These are phyloP conservation scores for Digitonthophagus gazella DNA, from an alignment of 2,888 invertebrate genomes.

Conservation along the genomic window DNA sequence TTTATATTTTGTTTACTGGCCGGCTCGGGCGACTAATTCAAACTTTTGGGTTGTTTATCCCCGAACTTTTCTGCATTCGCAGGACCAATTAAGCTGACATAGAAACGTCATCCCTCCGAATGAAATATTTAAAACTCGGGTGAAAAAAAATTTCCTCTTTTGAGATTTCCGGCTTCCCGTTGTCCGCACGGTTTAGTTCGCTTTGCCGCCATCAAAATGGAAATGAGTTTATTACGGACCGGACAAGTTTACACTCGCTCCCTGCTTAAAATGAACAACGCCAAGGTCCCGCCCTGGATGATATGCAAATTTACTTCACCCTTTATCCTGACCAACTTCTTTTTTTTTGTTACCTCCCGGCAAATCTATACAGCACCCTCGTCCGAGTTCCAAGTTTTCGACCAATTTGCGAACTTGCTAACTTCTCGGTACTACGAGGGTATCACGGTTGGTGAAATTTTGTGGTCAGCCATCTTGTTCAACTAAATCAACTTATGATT, in stretches of 20 bases:
- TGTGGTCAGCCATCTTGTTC: not conserved
- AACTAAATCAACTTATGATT: not conserved
- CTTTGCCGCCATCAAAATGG: conserved; percentile 8
- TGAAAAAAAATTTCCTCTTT: not conserved
- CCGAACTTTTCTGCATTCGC: not conserved
- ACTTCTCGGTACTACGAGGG: not conserved
- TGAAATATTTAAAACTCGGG: not conserved
- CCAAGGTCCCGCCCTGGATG: conserved; percentile 9
- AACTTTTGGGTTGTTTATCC: not conserved
- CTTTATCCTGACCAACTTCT: conserved; percentile 10
- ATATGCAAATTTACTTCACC: conserved; percentile 11
- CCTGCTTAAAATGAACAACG: conserved; percentile 14
- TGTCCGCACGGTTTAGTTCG: not conserved
- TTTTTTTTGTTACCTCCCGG: not conserved
- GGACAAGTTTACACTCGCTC: conserved; percentile 14
- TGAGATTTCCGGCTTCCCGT: not conserved
- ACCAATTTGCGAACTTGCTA: not conserved
- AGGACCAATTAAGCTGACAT: not conserved
- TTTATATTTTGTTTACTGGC: not conserved
- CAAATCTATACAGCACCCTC: not conserved
- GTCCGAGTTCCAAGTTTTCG: not conserved
- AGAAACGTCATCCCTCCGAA: not conserved
- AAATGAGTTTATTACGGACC: conserved; percentile 15
- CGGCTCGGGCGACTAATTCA: not conserved
- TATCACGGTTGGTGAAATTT: not conserved